Evolutionary conservation across 2,113 vertebrate genomes (phyloP), one percentile per base, ranked within the genome.

Genomic region (Geothlypis trichas): DNA sequence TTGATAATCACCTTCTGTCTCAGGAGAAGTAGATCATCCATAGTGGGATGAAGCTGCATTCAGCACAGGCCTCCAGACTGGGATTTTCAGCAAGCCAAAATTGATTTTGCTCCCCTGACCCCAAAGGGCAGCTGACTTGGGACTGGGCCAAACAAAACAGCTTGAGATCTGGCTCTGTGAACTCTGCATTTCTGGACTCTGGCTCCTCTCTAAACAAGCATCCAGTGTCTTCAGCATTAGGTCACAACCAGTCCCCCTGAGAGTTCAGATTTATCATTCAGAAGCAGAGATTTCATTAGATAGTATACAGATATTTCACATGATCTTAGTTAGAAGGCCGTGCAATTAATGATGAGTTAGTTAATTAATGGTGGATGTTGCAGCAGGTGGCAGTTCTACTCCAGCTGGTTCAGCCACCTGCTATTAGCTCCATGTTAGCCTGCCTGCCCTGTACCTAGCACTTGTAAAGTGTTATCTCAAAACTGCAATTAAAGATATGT

Each of bases 321-420:
- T 79, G 52, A 68, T 82, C 80, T 87, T 73, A 65, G 81, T 73
- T 89, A 88, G 85, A 93, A 89, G 75, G 66, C 87, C 65, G 78
- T 77, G 58, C 65, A 88, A 95, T 97, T 96, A 98, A 96, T 93
- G 88, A 97, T 92, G 83, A 95, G 87, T 39, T 96, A 41, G 59
- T 80, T 98, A 97, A 97, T 97, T 95, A 97, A 95, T 74, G 78
- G 42, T 74, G 88, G 95, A 84, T 73, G 62, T 67, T 83, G 85
- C 39, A 95, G 83, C 87, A 97, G 94, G 90, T 94, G 89, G 89
- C 69, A 92, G 57, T 80, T 95, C 95, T 69, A 62, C 46, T 97
- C 95, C 93, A 97, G 80, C 77, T 96, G 93, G 62, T 80, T 77
- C 84, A 83, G 87, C 93, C 93, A 97, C 83, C 95, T 96, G 93